phyloP scores from a whole-genome alignment of 2,797 vertebrate species.

The Sandelia bainsii region DNA sequence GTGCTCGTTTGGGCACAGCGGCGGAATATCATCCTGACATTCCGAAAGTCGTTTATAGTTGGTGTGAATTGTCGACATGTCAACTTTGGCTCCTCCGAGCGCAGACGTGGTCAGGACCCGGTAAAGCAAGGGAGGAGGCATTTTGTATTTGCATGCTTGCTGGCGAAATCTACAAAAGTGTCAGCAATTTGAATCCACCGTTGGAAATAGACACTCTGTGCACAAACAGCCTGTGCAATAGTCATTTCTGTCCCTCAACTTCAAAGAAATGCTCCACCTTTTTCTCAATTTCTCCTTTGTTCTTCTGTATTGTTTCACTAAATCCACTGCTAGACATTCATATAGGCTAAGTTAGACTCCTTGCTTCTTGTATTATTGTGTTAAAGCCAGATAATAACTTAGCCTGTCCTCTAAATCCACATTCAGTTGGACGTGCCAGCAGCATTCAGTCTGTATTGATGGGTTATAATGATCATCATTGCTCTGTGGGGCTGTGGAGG shows the following conservation, averaged over 20 bases:
- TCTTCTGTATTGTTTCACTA: constrained; percentile 67
- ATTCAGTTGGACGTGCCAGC: constrained; percentile 41
- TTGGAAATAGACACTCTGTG: constrained; percentile 34
- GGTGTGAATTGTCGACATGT: constrained; percentile 81
- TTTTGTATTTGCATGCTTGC: constrained; percentile 80
- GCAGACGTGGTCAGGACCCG: constrained; percentile 82
- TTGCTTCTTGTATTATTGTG: constrained; percentile 13
- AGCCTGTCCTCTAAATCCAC: constrained; percentile 25
- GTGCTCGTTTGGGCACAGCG: constrained; percentile 50
- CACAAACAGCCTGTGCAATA: constrained; percentile 20
- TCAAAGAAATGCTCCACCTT: constrained; percentile 61
- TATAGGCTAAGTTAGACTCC: constrained; percentile 37
- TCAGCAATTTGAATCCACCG: constrained; percentile 59
- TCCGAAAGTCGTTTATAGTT: constrained; percentile 78
- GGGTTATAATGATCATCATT: constrained; percentile 38
- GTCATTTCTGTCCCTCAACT: constrained; percentile 36
- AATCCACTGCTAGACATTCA: constrained; percentile 17
- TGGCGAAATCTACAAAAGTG: constrained; percentile 76
- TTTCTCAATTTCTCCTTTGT: constrained; percentile 70
- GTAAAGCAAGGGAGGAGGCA: constrained; percentile 79
- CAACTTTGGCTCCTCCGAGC: constrained; percentile 82
- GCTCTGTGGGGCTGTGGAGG: constrained; percentile 57
- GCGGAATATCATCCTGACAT: constrained; percentile 64
- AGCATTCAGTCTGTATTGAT: constrained; percentile 33
- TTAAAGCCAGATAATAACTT: background rate